phyloP scores from a whole-genome alignment of 2,113 vertebrate species.

The Sinocyclocheilus rhinocerous region DNA sequence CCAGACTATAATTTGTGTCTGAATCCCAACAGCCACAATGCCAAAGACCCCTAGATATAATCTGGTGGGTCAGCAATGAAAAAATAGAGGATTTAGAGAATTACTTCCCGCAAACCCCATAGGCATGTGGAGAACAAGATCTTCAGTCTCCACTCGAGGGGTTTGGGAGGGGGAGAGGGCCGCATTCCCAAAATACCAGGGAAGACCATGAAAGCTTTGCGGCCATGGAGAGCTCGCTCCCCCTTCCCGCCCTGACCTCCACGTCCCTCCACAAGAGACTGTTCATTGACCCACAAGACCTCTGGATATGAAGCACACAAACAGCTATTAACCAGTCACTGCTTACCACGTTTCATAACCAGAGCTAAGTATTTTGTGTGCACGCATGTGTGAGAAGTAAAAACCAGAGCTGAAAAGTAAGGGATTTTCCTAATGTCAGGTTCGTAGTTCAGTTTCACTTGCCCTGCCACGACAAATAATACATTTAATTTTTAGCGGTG shows the following conservation, averaged over 20 bases:
- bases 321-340: background rate
- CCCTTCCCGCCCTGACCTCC: background rate
- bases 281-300: conserved; percentile 30
- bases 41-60: conserved; percentile 15
- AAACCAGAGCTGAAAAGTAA: background rate
- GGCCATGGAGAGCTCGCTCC: conserved; percentile 45
- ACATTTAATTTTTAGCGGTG: background rate
- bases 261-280: background rate
- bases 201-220: conserved; percentile 67
- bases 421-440: background rate
- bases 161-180: background rate
- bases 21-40: conserved; percentile 7
- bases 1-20: conserved; percentile 12
- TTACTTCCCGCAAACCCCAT: background rate
- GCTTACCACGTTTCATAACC: background rate
- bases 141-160: conserved; percentile 58
- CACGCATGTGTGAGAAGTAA: background rate
- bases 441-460: background rate
- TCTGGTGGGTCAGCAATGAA: background rate
- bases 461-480: background rate
- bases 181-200: conserved; percentile 72
- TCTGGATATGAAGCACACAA: background rate
- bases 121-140: conserved; percentile 48
- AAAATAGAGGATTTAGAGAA: background rate
- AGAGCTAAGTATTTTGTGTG: background rate